Evolutionary conservation across 2,888 invertebrate species (phyloP), one percentile per base, ranked within the genome.

Genomic region (Ellobium chinense): DNA sequence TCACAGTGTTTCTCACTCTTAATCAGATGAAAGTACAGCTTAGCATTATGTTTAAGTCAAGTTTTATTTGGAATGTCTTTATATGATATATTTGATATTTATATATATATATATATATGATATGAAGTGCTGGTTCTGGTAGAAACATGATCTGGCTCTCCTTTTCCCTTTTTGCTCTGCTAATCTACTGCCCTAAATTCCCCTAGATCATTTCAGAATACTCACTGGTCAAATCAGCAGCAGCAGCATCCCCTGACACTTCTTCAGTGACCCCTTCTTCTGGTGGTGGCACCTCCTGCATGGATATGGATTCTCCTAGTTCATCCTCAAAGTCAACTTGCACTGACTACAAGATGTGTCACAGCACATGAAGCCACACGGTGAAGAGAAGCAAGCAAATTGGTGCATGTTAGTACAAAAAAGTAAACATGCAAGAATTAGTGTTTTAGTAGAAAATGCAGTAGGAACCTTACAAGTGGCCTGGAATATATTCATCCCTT

Each of bases 241-340:
- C 36, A 29, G 65, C 36, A 0, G 18, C 56, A 27, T 39, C 76
- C 5, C 21, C 76, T 7, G 65, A 34, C 0, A 66, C n/a, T 24
- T 58, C 69, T 31, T 31, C 31, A 12, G 24, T 37, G 18, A 24
- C 56, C 18, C 58, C 37, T 60, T 39, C 75, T 31, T 21, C 58
- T 2, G 68, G 36, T 27, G 29, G 31, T 14, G 58, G 34, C 46
- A 4, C 34, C 21, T 69, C 76, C 54, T 70, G 75, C n/a, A 39
- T 76, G 66, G 76, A 31, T 62, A 37, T 65, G 34, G 65, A 31
- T 31, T 54, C 24, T 31, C 36, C 46, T 7, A 3, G n/a, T 27
- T 62, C 46, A 37, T 46, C 54, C n/a, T 54, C 70, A 46, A 70
- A 27, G 46, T 70, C 70, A 46, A 46, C 70, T 34, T 70, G 70